Evolutionary conservation across 2,113 vertebrate genomes (phyloP).

Genomic region (Cyprinodon brontotheroides): DNA sequence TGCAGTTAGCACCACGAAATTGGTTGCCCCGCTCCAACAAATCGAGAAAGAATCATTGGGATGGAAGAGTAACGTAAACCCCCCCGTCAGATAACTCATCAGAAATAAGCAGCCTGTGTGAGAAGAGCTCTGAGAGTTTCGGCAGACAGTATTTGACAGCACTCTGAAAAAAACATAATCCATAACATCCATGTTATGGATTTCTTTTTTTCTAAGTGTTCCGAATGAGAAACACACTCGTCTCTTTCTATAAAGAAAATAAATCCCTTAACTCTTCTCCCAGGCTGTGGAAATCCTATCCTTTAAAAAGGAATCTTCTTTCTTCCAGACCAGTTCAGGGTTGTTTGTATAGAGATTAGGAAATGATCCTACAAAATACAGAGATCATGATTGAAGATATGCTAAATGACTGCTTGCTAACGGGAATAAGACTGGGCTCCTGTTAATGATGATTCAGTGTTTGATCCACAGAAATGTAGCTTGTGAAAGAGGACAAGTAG

Average conservation of each 20-base stretch:
- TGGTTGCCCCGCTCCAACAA: slow-evolving; percentile 20
- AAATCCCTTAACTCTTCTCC: background rate
- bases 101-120: slow-evolving; percentile 1
- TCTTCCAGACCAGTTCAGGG: background rate
- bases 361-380: background rate
- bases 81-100: slow-evolving; percentile 16
- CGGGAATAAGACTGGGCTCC: background rate
- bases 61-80: slow-evolving; percentile 30
- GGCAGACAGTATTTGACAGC: too few relatives aligned
- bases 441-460: background rate
- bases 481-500: background rate
- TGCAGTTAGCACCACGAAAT: slow-evolving; percentile 20
- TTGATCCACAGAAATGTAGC: background rate
- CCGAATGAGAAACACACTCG: background rate
- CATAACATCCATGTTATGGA: background rate
- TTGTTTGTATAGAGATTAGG: background rate
- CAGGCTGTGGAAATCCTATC: background rate
- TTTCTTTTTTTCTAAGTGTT: background rate
- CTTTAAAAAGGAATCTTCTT: background rate
- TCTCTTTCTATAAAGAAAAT: background rate
- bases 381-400: background rate
- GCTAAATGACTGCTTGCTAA: background rate
- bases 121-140: background rate
- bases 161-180: background rate
- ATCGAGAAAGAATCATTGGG: slow-evolving; percentile 19